Evolutionary conservation across 2,113 vertebrate genomes (phyloP).

Genomic region (Serranochromis macrocephalus): DNA sequence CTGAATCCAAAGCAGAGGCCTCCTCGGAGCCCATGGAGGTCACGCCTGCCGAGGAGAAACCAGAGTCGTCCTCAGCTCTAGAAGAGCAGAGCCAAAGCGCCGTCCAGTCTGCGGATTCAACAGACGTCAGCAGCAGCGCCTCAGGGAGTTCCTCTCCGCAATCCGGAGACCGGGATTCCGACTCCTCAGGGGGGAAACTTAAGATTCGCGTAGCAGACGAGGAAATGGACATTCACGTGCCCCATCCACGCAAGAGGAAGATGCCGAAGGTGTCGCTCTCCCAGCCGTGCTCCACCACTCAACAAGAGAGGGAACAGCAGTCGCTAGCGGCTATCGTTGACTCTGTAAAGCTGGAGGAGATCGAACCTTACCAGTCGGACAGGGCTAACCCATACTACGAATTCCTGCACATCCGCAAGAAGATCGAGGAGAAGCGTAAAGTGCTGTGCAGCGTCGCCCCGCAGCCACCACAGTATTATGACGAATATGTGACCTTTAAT

Average conservation of each 20-base stretch:
- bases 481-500: constrained; percentile 97
- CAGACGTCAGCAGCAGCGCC: constrained; percentile 75
- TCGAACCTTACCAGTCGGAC: constrained; percentile 94
- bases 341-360: constrained; percentile 94
- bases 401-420: constrained; percentile 93
- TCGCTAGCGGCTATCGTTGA: constrained; percentile 92
- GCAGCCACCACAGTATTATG: constrained; percentile 96
- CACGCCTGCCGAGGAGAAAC: constrained; percentile 74
- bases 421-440: constrained; percentile 97
- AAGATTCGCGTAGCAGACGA: constrained; percentile 82
- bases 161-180: constrained; percentile 78
- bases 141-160: constrained; percentile 70
- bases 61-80: constrained; percentile 35
- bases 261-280: constrained; percentile 78
- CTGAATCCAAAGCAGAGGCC: constrained; percentile 39
- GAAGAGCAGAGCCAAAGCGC: constrained; percentile 44
- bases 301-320: constrained; percentile 90
- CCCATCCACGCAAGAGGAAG: constrained; percentile 94
- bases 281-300: constrained; percentile 71
- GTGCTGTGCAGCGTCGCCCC: constrained; percentile 92
- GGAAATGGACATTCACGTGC: constrained; percentile 80
- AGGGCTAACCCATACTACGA: constrained; percentile 97
- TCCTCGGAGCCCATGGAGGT: constrained; percentile 62
- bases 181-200: constrained; percentile 74
- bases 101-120: constrained; percentile 64